phyloP scores from a whole-genome alignment of 2,888 invertebrate species.

The Pristionchus mayeri region DNA sequence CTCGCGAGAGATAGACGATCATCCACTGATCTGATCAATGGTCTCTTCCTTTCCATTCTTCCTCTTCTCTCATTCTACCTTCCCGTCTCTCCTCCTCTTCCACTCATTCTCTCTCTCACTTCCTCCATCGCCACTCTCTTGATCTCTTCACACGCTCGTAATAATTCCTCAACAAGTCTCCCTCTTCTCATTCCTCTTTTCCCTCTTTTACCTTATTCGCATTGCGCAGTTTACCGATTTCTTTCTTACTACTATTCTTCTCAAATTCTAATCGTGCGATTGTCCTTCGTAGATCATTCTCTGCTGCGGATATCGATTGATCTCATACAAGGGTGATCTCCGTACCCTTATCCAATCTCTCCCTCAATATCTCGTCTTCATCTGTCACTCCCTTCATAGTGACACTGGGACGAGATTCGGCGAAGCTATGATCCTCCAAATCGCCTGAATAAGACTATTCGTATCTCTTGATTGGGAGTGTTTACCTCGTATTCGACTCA shows the following conservation, averaged over 20 bases:
- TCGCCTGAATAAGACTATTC: neutral
- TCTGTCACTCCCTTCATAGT: neutral
- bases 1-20: conserved; percentile 25
- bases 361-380: neutral
- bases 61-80: neutral
- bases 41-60: neutral
- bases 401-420: neutral
- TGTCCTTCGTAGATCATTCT: conserved; percentile 18
- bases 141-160: conserved; percentile 44
- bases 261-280: conserved; percentile 22
- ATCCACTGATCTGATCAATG: neutral
- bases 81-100: conserved; percentile 24
- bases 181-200: neutral
- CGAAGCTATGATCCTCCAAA: neutral
- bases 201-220: conserved; percentile 41
- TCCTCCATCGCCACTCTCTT: conserved; percentile 47
- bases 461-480: neutral
- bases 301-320: neutral
- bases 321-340: neutral
- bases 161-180: conserved; percentile 27
- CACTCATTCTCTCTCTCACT: conserved; percentile 35
- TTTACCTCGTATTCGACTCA: neutral
- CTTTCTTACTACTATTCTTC: neutral
- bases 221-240: conserved; percentile 20
- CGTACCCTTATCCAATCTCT: neutral